These are phyloP conservation scores for Venturia canescens DNA, from an alignment of 1,140 invertebrate species.

Conservation along the genomic window DNA sequence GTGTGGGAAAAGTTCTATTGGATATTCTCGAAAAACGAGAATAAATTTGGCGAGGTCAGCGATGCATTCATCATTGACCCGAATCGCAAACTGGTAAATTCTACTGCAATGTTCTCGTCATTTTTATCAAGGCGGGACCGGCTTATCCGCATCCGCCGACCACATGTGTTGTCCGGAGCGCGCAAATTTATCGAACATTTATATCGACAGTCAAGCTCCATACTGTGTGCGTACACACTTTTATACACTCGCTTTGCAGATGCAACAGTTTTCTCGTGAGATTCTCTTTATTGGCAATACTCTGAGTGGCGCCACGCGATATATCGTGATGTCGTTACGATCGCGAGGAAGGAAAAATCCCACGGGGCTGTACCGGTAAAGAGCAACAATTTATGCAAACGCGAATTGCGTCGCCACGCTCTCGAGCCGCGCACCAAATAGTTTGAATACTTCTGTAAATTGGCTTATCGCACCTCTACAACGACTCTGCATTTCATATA, in stretches of 20 bases:
- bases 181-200: neutral
- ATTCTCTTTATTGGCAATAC: neutral
- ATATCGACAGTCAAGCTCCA: neutral
- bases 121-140: neutral
- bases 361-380: neutral
- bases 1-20: conserved; percentile 6
- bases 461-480: neutral
- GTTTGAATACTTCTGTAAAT: neutral
- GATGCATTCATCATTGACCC: conserved; percentile 19
- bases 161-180: neutral
- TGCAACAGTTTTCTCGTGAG: conserved; percentile 17
- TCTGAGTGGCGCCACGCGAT: neutral
- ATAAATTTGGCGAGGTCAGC: neutral
- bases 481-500: neutral
- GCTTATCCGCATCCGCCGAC: too few relatives aligned
- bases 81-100: neutral
- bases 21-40: conserved; percentile 4
- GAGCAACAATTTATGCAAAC: neutral
- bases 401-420: neutral
- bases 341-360: neutral
- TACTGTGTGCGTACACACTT: neutral
- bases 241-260: neutral
- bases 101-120: neutral
- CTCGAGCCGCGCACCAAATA: neutral
- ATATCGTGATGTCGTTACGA: neutral